Conservation (phyloP, 2,888 invertebrate genomes). For the Phasia obesa region DNA sequence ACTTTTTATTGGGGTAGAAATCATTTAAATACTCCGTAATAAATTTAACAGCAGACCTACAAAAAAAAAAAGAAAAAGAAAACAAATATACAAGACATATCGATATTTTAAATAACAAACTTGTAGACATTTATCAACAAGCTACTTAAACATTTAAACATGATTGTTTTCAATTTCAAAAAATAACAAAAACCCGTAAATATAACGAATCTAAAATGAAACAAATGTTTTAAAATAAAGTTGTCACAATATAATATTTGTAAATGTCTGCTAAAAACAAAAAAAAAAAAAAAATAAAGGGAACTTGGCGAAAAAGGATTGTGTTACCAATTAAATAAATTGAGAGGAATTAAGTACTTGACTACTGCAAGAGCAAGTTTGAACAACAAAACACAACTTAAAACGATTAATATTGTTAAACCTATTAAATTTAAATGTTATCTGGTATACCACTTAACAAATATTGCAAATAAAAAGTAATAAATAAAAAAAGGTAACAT, state of each 20-base stretch:
- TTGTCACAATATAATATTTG: conserved; percentile 55
- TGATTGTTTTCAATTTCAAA: conserved; percentile 29
- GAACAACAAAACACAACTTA: background rate
- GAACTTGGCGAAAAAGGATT: conserved; percentile 60
- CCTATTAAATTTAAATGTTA: conserved; percentile 30
- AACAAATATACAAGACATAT: conserved; percentile 52
- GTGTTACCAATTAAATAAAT: conserved; percentile 66
- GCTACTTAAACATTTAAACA: conserved; percentile 65
- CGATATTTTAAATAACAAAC: conserved; percentile 54
- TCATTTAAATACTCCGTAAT: conserved; percentile 6
- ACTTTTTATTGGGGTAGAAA: conserved; percentile 26
- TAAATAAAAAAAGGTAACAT: background rate
- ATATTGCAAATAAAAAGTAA: background rate
- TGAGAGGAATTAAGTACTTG: conserved; percentile 54
- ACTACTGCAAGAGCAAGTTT: background rate
- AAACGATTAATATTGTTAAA: conserved; percentile 40
- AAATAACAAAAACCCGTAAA: background rate
- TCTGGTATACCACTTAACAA: background rate
- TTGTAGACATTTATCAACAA: conserved; percentile 67
- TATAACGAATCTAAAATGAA: conserved; percentile 1
- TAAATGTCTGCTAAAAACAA: conserved; percentile 1
- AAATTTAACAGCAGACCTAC: background rate
- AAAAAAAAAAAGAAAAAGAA: background rate
- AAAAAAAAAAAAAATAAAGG: conserved; percentile 39
- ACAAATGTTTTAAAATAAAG: conserved; percentile 65